phyloP scores from a whole-genome alignment of 2,797 vertebrate genomes.

The Aldrovandia affinis region DNA sequence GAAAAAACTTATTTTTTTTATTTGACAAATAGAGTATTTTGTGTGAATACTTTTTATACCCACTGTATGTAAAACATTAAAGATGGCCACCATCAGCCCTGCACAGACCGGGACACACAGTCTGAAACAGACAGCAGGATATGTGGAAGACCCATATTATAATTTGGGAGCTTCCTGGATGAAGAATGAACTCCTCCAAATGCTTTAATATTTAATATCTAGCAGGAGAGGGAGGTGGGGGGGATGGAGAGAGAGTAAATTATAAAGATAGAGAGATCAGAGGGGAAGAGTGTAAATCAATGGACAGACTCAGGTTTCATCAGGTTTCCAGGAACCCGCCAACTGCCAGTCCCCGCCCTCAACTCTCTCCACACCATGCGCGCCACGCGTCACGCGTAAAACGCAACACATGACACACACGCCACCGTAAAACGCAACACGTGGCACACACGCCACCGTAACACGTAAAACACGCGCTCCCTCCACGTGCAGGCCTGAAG shows the following conservation, averaged over 20 bases:
- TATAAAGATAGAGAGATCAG: constrained; percentile 17
- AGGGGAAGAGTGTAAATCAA: constrained; percentile 46
- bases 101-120: background rate
- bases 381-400: too few relatives aligned
- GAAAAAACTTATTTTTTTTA: too few relatives aligned
- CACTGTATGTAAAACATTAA: too few relatives aligned
- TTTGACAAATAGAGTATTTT: too few relatives aligned
- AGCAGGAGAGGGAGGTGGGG: constrained; percentile 17
- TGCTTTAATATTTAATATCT: constrained; percentile 24
- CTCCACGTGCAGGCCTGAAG: too few relatives aligned
- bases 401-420: too few relatives aligned
- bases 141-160: background rate
- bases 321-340: constrained; percentile 46
- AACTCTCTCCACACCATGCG: too few relatives aligned
- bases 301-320: constrained; percentile 60
- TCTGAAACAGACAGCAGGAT: background rate
- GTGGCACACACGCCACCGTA: too few relatives aligned
- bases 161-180: background rate
- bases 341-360: too few relatives aligned
- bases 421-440: too few relatives aligned
- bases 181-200: background rate
- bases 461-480: too few relatives aligned
- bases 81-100: background rate
- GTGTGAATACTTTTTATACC: too few relatives aligned
- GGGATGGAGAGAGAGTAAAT: constrained; percentile 1